Conservation (phyloP, 2,113 vertebrate genomes). For the Amazona vittata region DNA sequence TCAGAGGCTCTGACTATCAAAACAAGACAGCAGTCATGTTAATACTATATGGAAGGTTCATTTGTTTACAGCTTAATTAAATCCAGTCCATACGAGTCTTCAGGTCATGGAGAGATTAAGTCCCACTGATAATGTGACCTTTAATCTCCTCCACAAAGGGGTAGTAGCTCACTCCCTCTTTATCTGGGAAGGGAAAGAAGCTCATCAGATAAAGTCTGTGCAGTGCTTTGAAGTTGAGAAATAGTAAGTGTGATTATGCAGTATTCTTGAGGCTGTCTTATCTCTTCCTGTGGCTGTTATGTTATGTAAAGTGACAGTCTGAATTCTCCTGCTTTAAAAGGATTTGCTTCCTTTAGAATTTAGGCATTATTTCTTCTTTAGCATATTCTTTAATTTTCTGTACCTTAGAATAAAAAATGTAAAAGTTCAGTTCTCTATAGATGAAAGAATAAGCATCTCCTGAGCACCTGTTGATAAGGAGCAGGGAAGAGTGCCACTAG, state of each 20-base stretch:
- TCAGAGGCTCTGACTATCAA: neutral
- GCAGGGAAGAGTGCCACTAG: neutral
- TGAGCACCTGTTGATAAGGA: neutral
- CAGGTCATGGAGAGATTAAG: neutral
- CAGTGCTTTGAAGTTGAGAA: neutral
- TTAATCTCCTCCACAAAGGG: neutral
- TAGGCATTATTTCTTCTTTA: neutral
- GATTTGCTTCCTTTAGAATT: neutral
- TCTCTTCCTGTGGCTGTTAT: neutral
- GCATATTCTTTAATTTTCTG: neutral
- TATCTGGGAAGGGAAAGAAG: neutral
- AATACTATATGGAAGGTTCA: neutral
- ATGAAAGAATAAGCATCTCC: neutral
- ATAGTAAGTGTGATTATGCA: neutral
- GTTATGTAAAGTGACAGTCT: neutral
- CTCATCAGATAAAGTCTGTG: neutral
- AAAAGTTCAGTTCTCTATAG: neutral
- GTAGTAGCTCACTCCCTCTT: neutral
- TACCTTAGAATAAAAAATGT: neutral
- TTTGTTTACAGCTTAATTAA: conserved; percentile 39
- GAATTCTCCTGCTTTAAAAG: neutral
- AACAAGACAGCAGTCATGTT: neutral
- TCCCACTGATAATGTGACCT: neutral
- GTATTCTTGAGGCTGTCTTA: neutral
- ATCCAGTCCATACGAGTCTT: neutral